Evolutionary conservation across 2,888 invertebrate genomes (phyloP).

Genomic region (Tenodera sinensis): DNA sequence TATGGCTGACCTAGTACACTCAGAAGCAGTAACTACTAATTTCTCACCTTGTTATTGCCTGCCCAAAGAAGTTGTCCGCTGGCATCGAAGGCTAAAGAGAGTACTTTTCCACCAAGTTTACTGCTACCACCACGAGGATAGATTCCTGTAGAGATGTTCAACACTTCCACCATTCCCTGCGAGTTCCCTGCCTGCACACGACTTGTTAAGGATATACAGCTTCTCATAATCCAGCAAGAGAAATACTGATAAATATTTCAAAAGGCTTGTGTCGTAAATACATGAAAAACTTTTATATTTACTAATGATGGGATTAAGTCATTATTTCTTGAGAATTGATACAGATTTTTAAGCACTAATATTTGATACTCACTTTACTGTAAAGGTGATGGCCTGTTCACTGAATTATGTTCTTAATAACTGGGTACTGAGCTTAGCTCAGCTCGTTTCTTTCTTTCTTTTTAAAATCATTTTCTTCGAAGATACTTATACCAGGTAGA

Average conservation of each 20-base stretch:
- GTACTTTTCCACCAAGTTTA: conserved; percentile 53
- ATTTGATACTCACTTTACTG: no score
- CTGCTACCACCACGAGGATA: conserved; percentile 59
- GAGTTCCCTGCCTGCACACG: conserved; percentile 61
- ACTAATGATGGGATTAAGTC: no score
- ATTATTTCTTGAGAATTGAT: no score
- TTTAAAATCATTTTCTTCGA: no score
- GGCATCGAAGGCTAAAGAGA: conserved; percentile 72
- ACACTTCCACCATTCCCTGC: conserved; percentile 68
- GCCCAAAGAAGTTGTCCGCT: conserved; percentile 78
- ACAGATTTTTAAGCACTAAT: no score
- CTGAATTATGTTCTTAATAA: no score
- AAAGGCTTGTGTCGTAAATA: background rate
- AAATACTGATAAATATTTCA: background rate
- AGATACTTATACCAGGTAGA: no score
- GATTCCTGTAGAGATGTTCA: conserved; percentile 83
- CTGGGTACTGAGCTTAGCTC: no score
- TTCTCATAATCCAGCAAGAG: background rate
- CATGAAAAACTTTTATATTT: background rate
- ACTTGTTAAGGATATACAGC: conserved; percentile 35
- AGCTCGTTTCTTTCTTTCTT: no score
- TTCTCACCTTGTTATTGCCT: conserved; percentile 67
- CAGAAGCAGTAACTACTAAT: no score
- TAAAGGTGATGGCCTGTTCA: no score
- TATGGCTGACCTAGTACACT: no score